Percentiles rank a stretch among this genome's conserved stretches.
phyloP scores from a whole-genome alignment of 2,888 invertebrate genomes.

The Lycaena phlaeas region DNA sequence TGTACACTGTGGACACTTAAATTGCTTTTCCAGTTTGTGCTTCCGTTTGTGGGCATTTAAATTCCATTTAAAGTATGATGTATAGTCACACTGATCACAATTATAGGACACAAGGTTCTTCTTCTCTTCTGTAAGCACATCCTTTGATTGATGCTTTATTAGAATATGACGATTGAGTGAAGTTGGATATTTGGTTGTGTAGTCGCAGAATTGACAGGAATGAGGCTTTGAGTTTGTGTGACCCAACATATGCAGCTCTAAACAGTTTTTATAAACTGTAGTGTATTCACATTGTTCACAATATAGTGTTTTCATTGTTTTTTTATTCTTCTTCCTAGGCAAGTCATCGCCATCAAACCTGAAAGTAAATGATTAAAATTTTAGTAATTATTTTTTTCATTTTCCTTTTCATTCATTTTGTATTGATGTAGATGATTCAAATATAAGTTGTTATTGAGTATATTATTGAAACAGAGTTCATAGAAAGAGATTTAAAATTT shows the following conservation, averaged over 20 bases:
- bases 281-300: constrained; percentile 39
- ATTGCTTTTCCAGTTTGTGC: constrained; percentile 28
- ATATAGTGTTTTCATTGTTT: constrained; percentile 19
- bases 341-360: neutral
- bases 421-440: too few relatives aligned
- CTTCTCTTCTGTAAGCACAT: constrained; percentile 14
- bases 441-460: too few relatives aligned
- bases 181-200: constrained; percentile 36
- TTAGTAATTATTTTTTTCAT: too few relatives aligned
- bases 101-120: constrained; percentile 16
- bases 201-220: constrained; percentile 32
- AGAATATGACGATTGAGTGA: constrained; percentile 34
- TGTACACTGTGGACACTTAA: constrained; percentile 27
- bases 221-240: constrained; percentile 32
- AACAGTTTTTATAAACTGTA: constrained; percentile 35
- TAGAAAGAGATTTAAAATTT: too few relatives aligned
- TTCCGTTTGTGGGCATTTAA: constrained; percentile 33
- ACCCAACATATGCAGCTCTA: constrained; percentile 31
- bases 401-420: too few relatives aligned
- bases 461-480: too few relatives aligned
- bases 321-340: constrained; percentile 12
- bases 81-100: constrained; percentile 29
- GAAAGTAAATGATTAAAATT: neutral
- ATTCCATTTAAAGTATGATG: constrained; percentile 27
- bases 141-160: constrained; percentile 30